Evolutionary conservation across 1,140 invertebrate species (phyloP), one percentile per base, ranked within the genome.

Genomic region (Grapholita molesta): DNA sequence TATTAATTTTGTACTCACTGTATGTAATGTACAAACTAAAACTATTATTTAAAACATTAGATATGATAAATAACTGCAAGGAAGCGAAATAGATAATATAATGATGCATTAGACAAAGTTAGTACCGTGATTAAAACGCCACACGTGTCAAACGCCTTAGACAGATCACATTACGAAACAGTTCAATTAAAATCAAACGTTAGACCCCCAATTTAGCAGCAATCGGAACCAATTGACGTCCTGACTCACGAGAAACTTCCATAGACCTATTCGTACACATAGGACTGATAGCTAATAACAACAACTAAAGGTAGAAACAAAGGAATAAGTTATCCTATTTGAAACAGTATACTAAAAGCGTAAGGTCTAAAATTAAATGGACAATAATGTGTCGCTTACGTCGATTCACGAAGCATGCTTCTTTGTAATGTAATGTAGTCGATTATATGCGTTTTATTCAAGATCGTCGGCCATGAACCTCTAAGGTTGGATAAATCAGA

Each of bases 121-220:
- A 6, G 9, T 21, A 15, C n/a, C 5, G 18, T 21, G 42, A 21
- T 48, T 7, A 1, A 48, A 48, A 25, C 8, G 25, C 57, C 72
- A 70, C 23, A 69, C 42, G 42, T 48, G 42, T 48, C 42, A 48
- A 48, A 48, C 18, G 18, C 42, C n/a, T 48, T 2, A 15, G 42
- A 48, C 42, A 21, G 15, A 6, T 21, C 42, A 48, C n/a, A 48
- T 61, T 28, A 61, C 55, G 55, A 18, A 28, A 61, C 55, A 0
- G 8, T 8, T 61, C 25, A 61, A 61, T 61, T 61, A 21, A 15
- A 61, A 61, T 61, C 15, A 6, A 28, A 28, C 28, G n/a, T 30
- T 61, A 61, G 55, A 61, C 55, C 55, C 55, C 55, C 24, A 61
- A 61, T 61, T 61, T 61, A 61, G 55, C 25, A 28, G 24, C 28